A percentile compares a stretch with the other conserved stretches of the same genome.
phyloP scores from a whole-genome alignment of 2,888 invertebrate species.

The Xestia xanthographa region DNA sequence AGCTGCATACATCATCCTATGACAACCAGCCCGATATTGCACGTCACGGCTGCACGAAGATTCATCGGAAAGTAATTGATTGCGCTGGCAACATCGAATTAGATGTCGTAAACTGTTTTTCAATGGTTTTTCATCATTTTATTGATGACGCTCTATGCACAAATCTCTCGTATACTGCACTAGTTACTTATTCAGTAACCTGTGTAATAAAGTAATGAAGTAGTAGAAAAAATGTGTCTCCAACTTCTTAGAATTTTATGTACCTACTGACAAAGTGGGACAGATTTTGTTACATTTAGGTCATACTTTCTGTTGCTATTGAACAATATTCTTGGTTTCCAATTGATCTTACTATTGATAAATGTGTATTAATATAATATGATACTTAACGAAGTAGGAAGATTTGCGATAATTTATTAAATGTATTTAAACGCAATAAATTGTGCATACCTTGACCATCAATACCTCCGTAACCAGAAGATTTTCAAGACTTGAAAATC shows the following conservation, averaged over 20 bases:
- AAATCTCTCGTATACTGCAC: neutral
- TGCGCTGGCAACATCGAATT: neutral
- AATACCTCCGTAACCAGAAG: too few relatives aligned
- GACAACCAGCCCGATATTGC: constrained; percentile 13
- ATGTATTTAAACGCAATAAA: too few relatives aligned
- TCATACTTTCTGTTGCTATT: too few relatives aligned
- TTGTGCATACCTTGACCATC: too few relatives aligned
- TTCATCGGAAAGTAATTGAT: constrained; percentile 47
- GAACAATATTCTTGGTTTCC: too few relatives aligned
- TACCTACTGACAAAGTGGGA: too few relatives aligned
- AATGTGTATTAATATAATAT: too few relatives aligned
- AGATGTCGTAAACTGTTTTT: constrained; percentile 4
- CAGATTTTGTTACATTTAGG: neutral
- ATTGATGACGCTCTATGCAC: neutral
- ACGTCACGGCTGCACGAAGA: constrained; percentile 36
- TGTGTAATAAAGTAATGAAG: neutral
- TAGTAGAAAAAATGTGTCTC: neutral
- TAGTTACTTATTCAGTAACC: neutral
- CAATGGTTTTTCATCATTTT: constrained; percentile 8
- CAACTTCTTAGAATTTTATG: neutral
- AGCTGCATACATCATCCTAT: constrained; percentile 26
- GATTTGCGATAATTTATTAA: too few relatives aligned
- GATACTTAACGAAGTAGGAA: too few relatives aligned
- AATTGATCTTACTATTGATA: too few relatives aligned
- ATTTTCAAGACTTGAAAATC: too few relatives aligned